A percentile compares a stretch with the other conserved stretches of the same genome.
These are phyloP conservation scores for Anorthoa munda DNA, from an alignment of 2,888 invertebrate genomes.

Conservation along the genomic window DNA sequence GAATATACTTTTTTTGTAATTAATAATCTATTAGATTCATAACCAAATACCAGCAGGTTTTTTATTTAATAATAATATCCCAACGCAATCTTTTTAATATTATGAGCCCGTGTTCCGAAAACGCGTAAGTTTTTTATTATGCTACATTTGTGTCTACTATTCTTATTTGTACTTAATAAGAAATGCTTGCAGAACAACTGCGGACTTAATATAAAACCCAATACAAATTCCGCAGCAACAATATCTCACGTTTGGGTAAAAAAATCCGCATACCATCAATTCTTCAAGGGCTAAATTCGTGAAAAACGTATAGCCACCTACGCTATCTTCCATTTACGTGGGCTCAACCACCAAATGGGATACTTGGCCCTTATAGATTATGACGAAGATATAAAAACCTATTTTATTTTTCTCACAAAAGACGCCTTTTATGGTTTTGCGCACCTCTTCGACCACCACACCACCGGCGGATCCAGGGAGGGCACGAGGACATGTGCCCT, in stretches of 20 bases:
- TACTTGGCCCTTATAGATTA: slow-evolving; percentile 22
- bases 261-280: slow-evolving; percentile 42
- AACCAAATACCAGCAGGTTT: neutral
- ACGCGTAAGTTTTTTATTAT: slow-evolving; percentile 5
- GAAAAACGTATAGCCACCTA: neutral
- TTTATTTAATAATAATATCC: neutral
- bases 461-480: too few species aligned
- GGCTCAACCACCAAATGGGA: slow-evolving; percentile 17
- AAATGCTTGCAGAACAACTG: slow-evolving; percentile 25
- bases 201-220: slow-evolving; percentile 59
- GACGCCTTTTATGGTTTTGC: slow-evolving; percentile 1
- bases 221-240: slow-evolving; percentile 59
- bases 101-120: neutral
- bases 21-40: neutral
- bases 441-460: neutral
- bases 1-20: too few species aligned
- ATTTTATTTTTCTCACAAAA: slow-evolving; percentile 23
- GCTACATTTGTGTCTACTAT: neutral
- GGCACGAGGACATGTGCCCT: too few species aligned
- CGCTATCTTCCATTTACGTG: slow-evolving; percentile 18
- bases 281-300: slow-evolving; percentile 21
- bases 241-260: slow-evolving; percentile 37
- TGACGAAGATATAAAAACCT: slow-evolving; percentile 14
- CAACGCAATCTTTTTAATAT: neutral
- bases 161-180: slow-evolving; percentile 23